Evolutionary conservation across 2,888 invertebrate genomes (phyloP), one percentile per base, ranked within the genome.

Genomic region (Caenorhabditis afra): DNA sequence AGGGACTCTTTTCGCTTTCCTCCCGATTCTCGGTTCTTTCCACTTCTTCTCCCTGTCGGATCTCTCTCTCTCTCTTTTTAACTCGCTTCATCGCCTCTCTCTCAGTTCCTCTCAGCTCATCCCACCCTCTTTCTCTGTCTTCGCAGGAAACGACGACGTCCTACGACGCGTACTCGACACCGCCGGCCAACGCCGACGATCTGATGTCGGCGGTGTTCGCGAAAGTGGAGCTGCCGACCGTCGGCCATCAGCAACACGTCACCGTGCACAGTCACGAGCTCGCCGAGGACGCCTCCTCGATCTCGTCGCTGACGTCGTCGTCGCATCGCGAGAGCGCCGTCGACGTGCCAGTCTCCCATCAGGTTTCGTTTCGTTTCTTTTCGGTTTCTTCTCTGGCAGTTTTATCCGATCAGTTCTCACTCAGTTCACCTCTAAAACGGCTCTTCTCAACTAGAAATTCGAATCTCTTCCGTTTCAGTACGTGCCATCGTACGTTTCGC

Each of bases 141-240:
- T 37, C 47, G 23, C 35, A 53, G 65, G 47, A 62, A 23, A 16
- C 59, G 10, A 20, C 59, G 16, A 41, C 49, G 5, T 35, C 45
- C 18, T 57, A 52, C 59, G 52, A 75, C 35, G 55, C 73, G n/a
- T 68, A 79, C 39, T 68, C 49, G 16, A 22, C 45, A 22, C 62
- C 68, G 37, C 76, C 76, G 18, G 68, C 57, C 12, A n/a, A 12
- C 14, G 45, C 75, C 0, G 84, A 84, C 57, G 85, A 86, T 62
- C 62, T 86, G 18, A 66, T 86, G 65, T 68, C 78, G 37, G 78
- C 83, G 58, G 85, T 86, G 18, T 86, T 86, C 44, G 58, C 41
- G 50, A 58, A 53, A 16, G 70, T 77, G 16, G 39, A 62, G 23
- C 68, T 85, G 20, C 71, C 78, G 5, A 64, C 81, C 14, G 73